phyloP scores from a whole-genome alignment of 1,140 invertebrate genomes.

The Parasteatoda tepidariorum region DNA sequence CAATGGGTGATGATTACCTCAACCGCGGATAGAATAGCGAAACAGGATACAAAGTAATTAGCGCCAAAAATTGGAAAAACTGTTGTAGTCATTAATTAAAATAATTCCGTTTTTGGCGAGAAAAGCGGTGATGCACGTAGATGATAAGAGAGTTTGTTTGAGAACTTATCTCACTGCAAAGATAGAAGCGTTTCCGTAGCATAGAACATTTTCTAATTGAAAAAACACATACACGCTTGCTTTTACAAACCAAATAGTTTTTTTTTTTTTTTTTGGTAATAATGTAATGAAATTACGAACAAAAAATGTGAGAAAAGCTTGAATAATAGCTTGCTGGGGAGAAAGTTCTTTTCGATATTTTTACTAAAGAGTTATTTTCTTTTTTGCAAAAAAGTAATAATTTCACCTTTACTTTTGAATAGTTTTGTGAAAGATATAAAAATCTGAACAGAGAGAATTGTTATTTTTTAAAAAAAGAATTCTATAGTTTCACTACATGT shows the following conservation, averaged over 20 bases:
- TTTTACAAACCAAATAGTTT: conserved; percentile 15
- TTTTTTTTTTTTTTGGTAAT: too few relatives aligned
- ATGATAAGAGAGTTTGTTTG: conserved; percentile 53
- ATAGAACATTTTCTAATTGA: conserved; percentile 58
- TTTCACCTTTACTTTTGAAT: too few relatives aligned
- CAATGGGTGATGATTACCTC: conserved; percentile 52
- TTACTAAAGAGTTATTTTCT: too few relatives aligned
- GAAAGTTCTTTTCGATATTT: too few relatives aligned
- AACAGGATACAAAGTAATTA: conserved; percentile 54
- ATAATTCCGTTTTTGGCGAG: conserved; percentile 41
- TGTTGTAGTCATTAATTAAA: conserved; percentile 61
- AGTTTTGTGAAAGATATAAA: too few relatives aligned
- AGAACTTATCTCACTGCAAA: conserved; percentile 59
- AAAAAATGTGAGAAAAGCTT: conserved; percentile 3
- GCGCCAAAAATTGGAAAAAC: conserved; percentile 20
- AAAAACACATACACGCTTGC: conserved; percentile 41
- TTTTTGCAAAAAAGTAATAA: too few relatives aligned
- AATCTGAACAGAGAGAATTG: too few relatives aligned
- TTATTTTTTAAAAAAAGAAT: too few relatives aligned
- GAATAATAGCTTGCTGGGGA: neutral
- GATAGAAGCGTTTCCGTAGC: conserved; percentile 24
- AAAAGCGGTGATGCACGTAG: conserved; percentile 38
- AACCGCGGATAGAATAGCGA: neutral
- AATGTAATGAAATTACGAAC: too few relatives aligned
- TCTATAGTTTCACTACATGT: too few relatives aligned